Conservation (phyloP, 1,140 invertebrate genomes). For the Probaryconus sp. region DNA sequence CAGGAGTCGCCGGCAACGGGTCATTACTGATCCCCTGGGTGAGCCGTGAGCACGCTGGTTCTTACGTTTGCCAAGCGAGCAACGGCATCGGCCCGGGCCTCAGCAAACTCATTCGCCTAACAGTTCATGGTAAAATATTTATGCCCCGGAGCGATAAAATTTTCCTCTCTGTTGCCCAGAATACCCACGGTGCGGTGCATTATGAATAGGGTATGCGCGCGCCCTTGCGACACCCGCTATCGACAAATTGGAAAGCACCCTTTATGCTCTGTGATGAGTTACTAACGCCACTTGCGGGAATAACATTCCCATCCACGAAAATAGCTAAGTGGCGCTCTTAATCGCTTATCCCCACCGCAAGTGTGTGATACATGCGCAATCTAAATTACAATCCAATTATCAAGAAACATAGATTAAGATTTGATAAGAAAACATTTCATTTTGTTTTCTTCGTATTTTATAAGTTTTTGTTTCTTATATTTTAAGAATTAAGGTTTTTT, state of each 20-base stretch:
- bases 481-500: too few species aligned
- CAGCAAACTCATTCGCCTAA: constrained; percentile 82
- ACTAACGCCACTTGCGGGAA: constrained; percentile 1
- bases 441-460: too few species aligned
- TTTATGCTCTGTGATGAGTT: constrained; percentile 7
- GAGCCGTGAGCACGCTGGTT: constrained; percentile 79
- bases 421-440: too few species aligned
- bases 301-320: constrained; percentile 2
- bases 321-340: too few species aligned
- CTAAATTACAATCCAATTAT: too few species aligned
- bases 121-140: constrained; percentile 82
- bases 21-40: constrained; percentile 80
- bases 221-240: constrained; percentile 21
- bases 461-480: too few species aligned
- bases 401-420: too few species aligned
- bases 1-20: constrained; percentile 77
- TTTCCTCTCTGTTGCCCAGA: constrained; percentile 23
- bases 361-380: too few species aligned
- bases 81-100: constrained; percentile 83
- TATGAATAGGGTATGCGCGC: constrained; percentile 21
- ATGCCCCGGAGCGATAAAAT: constrained; percentile 55
- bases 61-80: constrained; percentile 81
- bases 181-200: constrained; percentile 16
- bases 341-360: too few species aligned
- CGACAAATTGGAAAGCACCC: constrained; percentile 50